Evolutionary conservation across 2,888 invertebrate genomes (phyloP), one percentile per base, ranked within the genome.

Genomic region (Bugulina stolonifera): DNA sequence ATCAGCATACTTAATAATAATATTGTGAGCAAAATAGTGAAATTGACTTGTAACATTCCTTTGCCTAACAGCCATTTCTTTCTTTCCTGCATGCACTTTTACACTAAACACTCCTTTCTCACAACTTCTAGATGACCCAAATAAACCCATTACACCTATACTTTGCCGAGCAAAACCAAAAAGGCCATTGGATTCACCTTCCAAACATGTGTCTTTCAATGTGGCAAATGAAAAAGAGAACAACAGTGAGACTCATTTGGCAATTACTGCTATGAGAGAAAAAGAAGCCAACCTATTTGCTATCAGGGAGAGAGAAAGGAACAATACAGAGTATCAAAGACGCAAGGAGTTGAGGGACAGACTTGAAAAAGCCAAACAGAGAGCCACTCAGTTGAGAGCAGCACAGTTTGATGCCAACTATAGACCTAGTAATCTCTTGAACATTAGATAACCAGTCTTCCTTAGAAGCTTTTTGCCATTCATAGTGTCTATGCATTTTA

Each of bases 141-240:
- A 27, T 32, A 64, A 64, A 64, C 64, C 64, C 23, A 10, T 57
- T 25, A 64, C 64, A 64, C 64, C 64, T 32, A 64, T 64, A 14
- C 34, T 64, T 5, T 43, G 43, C 18, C 10, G 10, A 43, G 27
- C 78, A 3, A 78, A 77, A 73, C 77, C 75, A 23, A 77, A 75
- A n/a, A 76, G 76, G 58, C 79, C 78, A 25, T 73, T 75, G 27
- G 79, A 80, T 27, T 77, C 80, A 43, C 80, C 80, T 22, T 80
- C 80, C 74, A 81, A 80, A 73, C 78, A 79, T 72, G 81, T 81
- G 14, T 77, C 79, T 5, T 81, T 81, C 74, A 78, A 80, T 57
- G 27, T 25, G 23, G 79, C 80, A 64, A 79, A 81, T 69, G 79
- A 80, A 76, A 81, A 81, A 72, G 64, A 69, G n/a, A 72, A 72